Conservation (phyloP, 1,140 invertebrate species). For the Microvelia longipes region DNA sequence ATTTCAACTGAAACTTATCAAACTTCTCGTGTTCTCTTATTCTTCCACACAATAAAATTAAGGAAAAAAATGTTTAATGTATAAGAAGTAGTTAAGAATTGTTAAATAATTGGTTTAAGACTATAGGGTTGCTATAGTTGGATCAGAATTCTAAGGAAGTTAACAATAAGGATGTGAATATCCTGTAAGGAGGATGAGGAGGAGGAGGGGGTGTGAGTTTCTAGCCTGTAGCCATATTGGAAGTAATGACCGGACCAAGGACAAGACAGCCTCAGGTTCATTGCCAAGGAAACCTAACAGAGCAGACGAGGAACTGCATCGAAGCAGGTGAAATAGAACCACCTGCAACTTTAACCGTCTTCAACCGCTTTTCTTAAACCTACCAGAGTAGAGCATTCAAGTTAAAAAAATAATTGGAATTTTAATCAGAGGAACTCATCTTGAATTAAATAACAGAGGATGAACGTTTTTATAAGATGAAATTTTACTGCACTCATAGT, state of each 20-base stretch:
- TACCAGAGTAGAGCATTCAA: too few species aligned
- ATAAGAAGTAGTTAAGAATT: background rate
- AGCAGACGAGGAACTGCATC: background rate
- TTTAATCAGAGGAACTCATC: too few species aligned
- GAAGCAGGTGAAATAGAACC: background rate
- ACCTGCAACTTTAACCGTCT: background rate
- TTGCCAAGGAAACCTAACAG: background rate
- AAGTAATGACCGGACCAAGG: slow-evolving; percentile 6
- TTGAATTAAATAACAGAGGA: too few species aligned
- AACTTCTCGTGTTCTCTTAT: background rate
- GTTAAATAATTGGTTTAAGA: background rate
- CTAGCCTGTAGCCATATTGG: background rate
- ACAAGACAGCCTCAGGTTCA: background rate
- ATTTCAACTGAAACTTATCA: too few species aligned
- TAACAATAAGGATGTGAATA: slow-evolving; percentile 1
- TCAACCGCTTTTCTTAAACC: background rate
- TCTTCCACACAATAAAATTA: background rate
- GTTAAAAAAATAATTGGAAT: too few species aligned
- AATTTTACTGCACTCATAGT: too few species aligned
- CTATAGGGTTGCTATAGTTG: background rate
- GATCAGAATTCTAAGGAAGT: slow-evolving; percentile 1
- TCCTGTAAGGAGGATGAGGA: background rate
- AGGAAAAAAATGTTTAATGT: background rate
- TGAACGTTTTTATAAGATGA: too few species aligned
- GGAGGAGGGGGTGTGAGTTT: background rate